Base-by-base conservation (phyloP, 2,113 vertebrate species). In the Embiotoca jacksoni region DNA sequence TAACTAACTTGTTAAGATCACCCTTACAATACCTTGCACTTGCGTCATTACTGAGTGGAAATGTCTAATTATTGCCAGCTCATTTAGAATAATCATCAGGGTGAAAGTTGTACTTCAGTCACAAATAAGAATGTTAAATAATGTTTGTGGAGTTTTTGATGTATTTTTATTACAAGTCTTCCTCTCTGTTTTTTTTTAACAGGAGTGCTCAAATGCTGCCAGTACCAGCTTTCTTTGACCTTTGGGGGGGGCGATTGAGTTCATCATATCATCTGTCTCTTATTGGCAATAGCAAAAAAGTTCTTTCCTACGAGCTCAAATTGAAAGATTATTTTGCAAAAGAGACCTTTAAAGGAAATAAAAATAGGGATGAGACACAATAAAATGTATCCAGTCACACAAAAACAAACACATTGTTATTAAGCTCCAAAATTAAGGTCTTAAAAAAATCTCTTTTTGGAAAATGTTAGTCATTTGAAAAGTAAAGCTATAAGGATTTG, bases 11-110 rank as follows among this genome's bases (percentile, higher is more conserved):
- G 90, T 87, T 82, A 90, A 90, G 84, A 75, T 91, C 90, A 77
- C 75, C 61, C 75, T 73, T 73, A 86, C 78, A 87, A 85, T 91
- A 76, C 85, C 79, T 73, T 78, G 58, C 78, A 91, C 75, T 91
- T 92, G 92, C 92, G 90, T 93, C 92, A 93, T 58, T 72, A 71
- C 64, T 56, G 73, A 72, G 82, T 66, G 73, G 60, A 86, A 90
- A 87, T 78, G 85, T 88, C 37, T 81, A 52, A 81, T 81, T 87
- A 80, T 89, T 91, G 89, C 88, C 92, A 91, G 75, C 83, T 82
- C 77, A 71, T 66, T 86, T 75, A 70, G 71, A 83, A 65, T 73
- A 82, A 81, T 83, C 44, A 83, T 72, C 73, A 58, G 41, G 63
- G 68, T 44, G 56, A 75, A 82, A 50, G 58, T 78, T 83, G 35